Percentiles rank a stretch among this genome's conserved stretches.
Conservation (phyloP, 2,113 vertebrate genomes). For the Orycteropus afer region DNA sequence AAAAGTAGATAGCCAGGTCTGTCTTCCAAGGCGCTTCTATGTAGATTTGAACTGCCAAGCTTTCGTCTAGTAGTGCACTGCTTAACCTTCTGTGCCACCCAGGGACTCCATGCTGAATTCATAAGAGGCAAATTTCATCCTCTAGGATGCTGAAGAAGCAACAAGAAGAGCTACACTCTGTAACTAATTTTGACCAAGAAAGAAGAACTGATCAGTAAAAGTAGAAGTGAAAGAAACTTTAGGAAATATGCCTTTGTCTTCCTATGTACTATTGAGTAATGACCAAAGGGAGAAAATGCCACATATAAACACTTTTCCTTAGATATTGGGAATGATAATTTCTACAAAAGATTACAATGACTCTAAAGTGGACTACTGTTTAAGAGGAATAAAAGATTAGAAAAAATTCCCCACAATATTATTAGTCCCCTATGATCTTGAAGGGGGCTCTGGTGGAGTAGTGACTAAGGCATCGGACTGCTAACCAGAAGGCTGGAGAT, state of each 20-base stretch:
- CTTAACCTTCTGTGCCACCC: no score
- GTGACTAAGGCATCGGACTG: no score
- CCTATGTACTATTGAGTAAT: conserved; percentile 18
- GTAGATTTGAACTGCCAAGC: no score
- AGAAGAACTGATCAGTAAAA: conserved; percentile 71
- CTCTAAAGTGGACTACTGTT: conserved; percentile 8
- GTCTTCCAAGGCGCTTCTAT: no score
- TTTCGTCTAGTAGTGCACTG: no score
- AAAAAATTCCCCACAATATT: not conserved
- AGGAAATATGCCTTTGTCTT: conserved; percentile 45
- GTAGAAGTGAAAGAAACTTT: conserved; percentile 73
- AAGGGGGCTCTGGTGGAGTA: no score
- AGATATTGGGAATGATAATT: conserved; percentile 34
- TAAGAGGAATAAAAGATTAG: conserved; percentile 41
- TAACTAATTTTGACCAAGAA: conserved; percentile 62
- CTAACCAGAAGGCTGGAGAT: no score
- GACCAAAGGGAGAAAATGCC: not conserved
- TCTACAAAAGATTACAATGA: conserved; percentile 4
- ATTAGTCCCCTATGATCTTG: not conserved
- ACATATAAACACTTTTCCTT: conserved; percentile 16
- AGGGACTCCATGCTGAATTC: not conserved
- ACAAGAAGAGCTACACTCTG: conserved; percentile 56
- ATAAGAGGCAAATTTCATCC: conserved; percentile 29
- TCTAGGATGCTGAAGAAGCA: conserved; percentile 62
- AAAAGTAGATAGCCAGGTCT: no score